Evolutionary conservation across 2,888 invertebrate species (phyloP).

Genomic region (Loripinus fragilis): DNA sequence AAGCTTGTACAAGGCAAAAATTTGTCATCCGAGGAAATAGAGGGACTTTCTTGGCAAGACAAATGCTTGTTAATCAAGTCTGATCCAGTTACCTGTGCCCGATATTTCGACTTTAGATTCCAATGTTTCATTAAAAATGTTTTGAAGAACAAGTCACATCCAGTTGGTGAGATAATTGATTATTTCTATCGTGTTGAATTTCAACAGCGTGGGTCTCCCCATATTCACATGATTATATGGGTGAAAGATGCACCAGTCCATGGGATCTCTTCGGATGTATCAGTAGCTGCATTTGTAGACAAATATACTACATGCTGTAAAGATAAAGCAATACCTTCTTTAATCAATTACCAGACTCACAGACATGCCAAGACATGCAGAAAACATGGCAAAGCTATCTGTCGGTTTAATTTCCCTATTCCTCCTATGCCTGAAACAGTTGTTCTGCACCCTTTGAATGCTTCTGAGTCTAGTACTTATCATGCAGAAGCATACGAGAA

Average conservation of each 20-base stretch:
- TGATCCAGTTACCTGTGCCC: slow-evolving; percentile 52
- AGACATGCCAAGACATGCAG: slow-evolving; percentile 41
- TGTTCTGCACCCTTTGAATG: slow-evolving; percentile 37
- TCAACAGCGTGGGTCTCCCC: slow-evolving; percentile 53
- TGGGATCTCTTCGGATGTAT: neutral
- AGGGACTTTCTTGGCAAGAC: slow-evolving; percentile 1
- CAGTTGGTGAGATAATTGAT: no score
- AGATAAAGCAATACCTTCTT: slow-evolving; percentile 11
- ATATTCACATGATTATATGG: slow-evolving; percentile 51
- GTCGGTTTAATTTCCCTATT: slow-evolving; percentile 47
- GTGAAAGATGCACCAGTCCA: slow-evolving; percentile 39
- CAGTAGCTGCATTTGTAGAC: slow-evolving; percentile 33
- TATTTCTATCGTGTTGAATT: no score
- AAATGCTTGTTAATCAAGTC: slow-evolving; percentile 32
- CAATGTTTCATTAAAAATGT: slow-evolving; percentile 35
- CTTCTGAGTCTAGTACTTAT: slow-evolving; percentile 1
- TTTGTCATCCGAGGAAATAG: slow-evolving; percentile 11
- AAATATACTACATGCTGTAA: slow-evolving; percentile 21
- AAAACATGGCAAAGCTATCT: slow-evolving; percentile 19
- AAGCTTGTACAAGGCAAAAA: slow-evolving; percentile 13
- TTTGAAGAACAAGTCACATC: neutral
- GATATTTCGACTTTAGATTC: slow-evolving; percentile 53
- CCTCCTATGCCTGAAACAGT: slow-evolving; percentile 40
- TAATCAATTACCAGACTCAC: slow-evolving; percentile 36
- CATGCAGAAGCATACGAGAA: slow-evolving; percentile 31